phyloP scores from a whole-genome alignment of 2,888 invertebrate genomes.

The Xestia rhomboidea region DNA sequence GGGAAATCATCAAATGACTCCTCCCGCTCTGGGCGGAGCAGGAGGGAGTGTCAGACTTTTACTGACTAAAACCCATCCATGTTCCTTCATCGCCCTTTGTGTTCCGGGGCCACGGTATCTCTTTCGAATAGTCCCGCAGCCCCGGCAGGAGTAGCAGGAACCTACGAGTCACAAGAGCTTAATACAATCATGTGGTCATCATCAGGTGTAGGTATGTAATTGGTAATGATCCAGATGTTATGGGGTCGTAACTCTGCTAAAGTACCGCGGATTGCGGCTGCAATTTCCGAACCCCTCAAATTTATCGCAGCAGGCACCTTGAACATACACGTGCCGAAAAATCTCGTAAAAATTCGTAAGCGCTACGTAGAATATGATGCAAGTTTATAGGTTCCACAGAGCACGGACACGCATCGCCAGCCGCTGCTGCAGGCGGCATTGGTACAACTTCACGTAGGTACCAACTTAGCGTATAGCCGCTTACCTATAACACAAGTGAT shows the following conservation, averaged over 20 bases:
- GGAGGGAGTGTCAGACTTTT: too few species aligned
- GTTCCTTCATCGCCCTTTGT: too few species aligned
- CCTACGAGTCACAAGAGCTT: not conserved
- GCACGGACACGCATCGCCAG: not conserved
- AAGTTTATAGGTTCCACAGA: conserved; percentile 4
- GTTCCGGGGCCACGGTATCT: too few species aligned
- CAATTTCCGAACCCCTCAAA: conserved; percentile 31
- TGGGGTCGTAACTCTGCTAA: conserved; percentile 38
- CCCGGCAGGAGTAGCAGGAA: too few species aligned
- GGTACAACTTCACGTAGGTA: not conserved
- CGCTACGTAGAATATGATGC: conserved; percentile 11
- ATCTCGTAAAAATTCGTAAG: conserved; percentile 41
- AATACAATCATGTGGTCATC: not conserved
- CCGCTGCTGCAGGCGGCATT: not conserved
- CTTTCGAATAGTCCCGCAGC: too few species aligned
- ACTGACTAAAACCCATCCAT: too few species aligned
- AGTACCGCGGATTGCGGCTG: conserved; percentile 9
- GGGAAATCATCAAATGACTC: too few species aligned
- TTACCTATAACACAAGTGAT: not conserved
- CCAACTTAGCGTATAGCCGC: not conserved
- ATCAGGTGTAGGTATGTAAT: conserved; percentile 2
- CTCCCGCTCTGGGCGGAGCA: too few species aligned
- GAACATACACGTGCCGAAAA: conserved; percentile 43
- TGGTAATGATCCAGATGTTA: conserved; percentile 36
- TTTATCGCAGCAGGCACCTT: conserved; percentile 48